phyloP scores from a whole-genome alignment of 2,797 vertebrate genomes.

The Podargus strigoides region DNA sequence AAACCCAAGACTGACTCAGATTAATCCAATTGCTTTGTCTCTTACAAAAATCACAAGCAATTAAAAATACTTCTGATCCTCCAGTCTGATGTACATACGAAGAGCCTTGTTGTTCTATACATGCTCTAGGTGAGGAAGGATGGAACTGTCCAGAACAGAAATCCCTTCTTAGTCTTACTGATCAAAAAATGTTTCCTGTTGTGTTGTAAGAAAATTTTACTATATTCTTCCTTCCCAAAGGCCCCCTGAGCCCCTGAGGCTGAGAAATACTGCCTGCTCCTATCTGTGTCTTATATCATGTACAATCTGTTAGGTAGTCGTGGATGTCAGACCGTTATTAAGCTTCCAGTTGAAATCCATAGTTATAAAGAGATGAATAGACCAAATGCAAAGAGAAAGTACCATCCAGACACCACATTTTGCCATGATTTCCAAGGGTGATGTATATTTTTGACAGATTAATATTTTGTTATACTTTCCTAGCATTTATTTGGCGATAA shows the following conservation, averaged over 20 bases:
- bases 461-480: not conserved
- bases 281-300: not conserved
- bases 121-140: not conserved
- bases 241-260: not conserved
- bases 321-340: not conserved
- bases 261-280: not conserved
- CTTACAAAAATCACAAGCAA: not conserved
- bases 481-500: not conserved
- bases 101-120: not conserved
- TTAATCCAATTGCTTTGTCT: not conserved
- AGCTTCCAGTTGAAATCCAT: not conserved
- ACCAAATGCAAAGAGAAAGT: not conserved
- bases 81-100: not conserved
- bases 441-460: not conserved
- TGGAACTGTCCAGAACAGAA: not conserved
- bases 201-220: not conserved
- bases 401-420: not conserved
- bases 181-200: not conserved
- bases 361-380: not conserved
- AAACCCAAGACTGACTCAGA: not conserved
- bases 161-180: rapidly evolving
- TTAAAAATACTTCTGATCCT: not conserved
- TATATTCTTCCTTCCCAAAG: not conserved
- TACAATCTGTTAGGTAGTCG: not conserved
- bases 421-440: not conserved